Evolutionary conservation across 2,113 vertebrate species (phyloP), one percentile per base, ranked within the genome.

Genomic region (Plecturocebus donacophilus): DNA sequence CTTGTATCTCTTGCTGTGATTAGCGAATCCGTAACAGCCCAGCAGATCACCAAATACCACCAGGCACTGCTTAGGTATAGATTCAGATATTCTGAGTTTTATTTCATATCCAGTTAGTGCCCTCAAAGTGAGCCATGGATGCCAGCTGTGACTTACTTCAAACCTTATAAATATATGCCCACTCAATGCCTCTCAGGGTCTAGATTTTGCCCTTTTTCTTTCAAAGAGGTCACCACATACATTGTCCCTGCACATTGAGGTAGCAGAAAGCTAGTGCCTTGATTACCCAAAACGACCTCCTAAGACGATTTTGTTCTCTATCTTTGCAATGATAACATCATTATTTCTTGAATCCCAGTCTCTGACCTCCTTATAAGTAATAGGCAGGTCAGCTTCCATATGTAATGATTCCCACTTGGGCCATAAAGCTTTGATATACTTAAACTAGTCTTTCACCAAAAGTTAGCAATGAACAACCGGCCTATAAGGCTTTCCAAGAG

Each of bases 301-400:
- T 91, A 84, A 12, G 64, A 83, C 61, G 80, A 54, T 68, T 87
- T 92, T 95, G 7, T 54, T 91, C 45, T 91, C 71, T 96, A 84
- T 86, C 35, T 97, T 95, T 96, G 91, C 42, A 96, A 85, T 52
- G 30, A 73, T 71, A 93, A 38, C 25, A 68, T 96, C 40, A 64
- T 88, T 97, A 96, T 98, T 97, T 97, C 97, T 98, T 91, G 77
- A 95, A 96, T 54, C 83, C 66, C 32, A 42, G 82, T 97, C 85
- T 87, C 86, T 14, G 61, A 42, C 91, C 45, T 97, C 97, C 71
- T 85, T 94, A 8, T 96, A 85, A 92, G 61, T 87, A 87, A 66
- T 14, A 96, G 83, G 95, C 82, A 49, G 12, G 42, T 97, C 96
- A 97, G 87, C 84, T 81, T 96, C 94, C 52, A 1, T 71, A 49